Conservation (phyloP, 2,888 invertebrate species). For the Dioctria rufipes region DNA sequence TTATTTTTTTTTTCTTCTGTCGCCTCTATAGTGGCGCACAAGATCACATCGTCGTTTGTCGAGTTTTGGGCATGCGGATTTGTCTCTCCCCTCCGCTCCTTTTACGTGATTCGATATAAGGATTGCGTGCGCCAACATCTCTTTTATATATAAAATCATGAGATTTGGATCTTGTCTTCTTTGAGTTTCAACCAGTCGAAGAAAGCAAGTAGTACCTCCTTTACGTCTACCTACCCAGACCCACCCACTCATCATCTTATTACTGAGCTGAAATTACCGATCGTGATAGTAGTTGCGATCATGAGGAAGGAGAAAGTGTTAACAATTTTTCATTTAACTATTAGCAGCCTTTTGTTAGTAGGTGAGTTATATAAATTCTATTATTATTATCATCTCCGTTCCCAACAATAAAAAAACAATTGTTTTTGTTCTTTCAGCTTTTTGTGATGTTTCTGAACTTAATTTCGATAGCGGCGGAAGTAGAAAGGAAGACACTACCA, state of each 20-base stretch:
- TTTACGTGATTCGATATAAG: too few relatives aligned
- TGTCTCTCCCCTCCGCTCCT: too few relatives aligned
- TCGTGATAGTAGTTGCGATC: not conserved
- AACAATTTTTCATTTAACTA: conserved; percentile 19
- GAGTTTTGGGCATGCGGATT: too few relatives aligned
- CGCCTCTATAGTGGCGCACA: too few relatives aligned
- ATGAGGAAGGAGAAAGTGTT: conserved; percentile 42
- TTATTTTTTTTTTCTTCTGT: too few relatives aligned
- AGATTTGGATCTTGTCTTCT: not conserved
- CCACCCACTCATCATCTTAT: not conserved
- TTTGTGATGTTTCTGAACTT: conserved; percentile 45
- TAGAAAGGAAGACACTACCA: not conserved
- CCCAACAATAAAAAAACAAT: not conserved
- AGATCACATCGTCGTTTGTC: too few relatives aligned
- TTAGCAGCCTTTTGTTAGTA: conserved; percentile 34
- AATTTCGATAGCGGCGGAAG: not conserved
- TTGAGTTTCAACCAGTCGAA: not conserved
- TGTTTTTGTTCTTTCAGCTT: conserved; percentile 6
- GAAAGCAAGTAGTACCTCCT: not conserved
- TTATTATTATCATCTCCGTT: not conserved
- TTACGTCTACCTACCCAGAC: too few relatives aligned
- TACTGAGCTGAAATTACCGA: not conserved
- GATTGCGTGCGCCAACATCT: not conserved
- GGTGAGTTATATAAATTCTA: conserved; percentile 34
- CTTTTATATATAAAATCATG: conserved; percentile 15